Percentiles rank a stretch among this genome's conserved stretches.
phyloP scores from a whole-genome alignment of 2,888 invertebrate genomes.

The Hydrotaea cyrtoneurina region DNA sequence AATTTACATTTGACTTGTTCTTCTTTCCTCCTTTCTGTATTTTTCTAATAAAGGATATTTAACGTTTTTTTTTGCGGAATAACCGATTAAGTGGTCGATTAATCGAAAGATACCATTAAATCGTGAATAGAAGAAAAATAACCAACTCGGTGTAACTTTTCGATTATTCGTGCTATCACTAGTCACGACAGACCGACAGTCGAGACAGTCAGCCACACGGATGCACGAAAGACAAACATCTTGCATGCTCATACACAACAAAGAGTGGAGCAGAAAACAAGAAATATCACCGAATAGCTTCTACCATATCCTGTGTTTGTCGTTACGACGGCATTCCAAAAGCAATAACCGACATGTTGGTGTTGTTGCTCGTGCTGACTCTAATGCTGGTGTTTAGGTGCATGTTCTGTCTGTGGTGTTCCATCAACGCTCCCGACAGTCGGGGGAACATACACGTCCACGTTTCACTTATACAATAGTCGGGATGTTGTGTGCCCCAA shows the following conservation, averaged over 20 bases:
- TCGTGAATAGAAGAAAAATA: too few species aligned
- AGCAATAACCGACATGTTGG: neutral
- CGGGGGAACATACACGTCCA: constrained; percentile 16
- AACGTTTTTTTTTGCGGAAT: too few species aligned
- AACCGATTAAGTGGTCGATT: too few species aligned
- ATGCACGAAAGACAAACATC: neutral
- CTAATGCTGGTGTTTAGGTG: neutral
- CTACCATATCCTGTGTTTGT: neutral
- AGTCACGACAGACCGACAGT: neutral
- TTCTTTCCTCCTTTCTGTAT: too few species aligned
- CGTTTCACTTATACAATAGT: constrained; percentile 7
- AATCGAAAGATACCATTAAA: too few species aligned
- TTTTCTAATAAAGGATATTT: too few species aligned
- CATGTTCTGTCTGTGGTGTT: constrained; percentile 13
- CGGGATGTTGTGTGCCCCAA: constrained; percentile 3
- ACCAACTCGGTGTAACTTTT: too few species aligned
- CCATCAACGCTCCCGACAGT: neutral
- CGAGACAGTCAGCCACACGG: neutral
- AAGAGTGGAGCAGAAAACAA: neutral
- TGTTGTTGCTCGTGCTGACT: neutral
- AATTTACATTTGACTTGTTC: too few species aligned
- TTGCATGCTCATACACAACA: neutral
- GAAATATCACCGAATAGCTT: neutral
- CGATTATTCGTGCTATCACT: too few species aligned
- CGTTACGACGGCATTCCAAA: neutral